These are phyloP conservation scores for Crocidura indochinensis DNA, from an alignment of 2,797 vertebrate genomes.

Conservation along the genomic window DNA sequence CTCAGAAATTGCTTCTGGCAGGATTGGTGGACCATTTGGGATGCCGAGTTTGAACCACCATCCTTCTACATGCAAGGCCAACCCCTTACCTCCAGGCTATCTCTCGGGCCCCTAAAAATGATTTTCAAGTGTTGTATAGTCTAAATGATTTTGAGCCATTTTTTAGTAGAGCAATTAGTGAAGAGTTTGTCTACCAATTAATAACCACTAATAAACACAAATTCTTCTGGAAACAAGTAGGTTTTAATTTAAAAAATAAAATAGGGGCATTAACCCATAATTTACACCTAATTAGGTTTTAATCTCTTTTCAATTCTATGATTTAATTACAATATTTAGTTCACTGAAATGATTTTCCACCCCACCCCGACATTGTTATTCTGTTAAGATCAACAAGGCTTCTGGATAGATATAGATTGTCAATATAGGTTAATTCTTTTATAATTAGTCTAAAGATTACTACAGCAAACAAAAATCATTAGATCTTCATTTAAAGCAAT, in stretches of 20 bases:
- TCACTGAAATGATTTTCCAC: slow-evolving; percentile 87
- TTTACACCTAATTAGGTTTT: slow-evolving; percentile 87
- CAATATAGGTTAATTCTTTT: slow-evolving; percentile 88
- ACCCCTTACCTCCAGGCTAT: too few species aligned
- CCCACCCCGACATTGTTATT: slow-evolving; percentile 81
- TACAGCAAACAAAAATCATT: slow-evolving; percentile 84
- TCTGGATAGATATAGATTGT: slow-evolving; percentile 88
- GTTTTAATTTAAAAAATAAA: slow-evolving; percentile 86
- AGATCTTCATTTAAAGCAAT: slow-evolving; percentile 85
- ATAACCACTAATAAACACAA: slow-evolving; percentile 80
- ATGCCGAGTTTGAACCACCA: too few species aligned
- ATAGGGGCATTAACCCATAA: slow-evolving; percentile 83
- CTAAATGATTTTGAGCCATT: background rate
- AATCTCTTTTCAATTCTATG: slow-evolving; percentile 85
- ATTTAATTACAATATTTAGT: slow-evolving; percentile 89
- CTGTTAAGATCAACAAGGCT: slow-evolving; percentile 88
- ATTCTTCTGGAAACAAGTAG: slow-evolving; percentile 80
- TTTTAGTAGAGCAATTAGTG: background rate
- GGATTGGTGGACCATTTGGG: too few species aligned
- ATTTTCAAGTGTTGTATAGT: background rate
- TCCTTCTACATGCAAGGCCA: too few species aligned
- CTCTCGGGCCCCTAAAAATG: too few species aligned
- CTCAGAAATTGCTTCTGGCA: too few species aligned
- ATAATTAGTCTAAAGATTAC: slow-evolving; percentile 87
- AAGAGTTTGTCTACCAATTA: slow-evolving; percentile 69